Conservation (phyloP, 2,888 invertebrate genomes). For the Xestia sexstrigata region DNA sequence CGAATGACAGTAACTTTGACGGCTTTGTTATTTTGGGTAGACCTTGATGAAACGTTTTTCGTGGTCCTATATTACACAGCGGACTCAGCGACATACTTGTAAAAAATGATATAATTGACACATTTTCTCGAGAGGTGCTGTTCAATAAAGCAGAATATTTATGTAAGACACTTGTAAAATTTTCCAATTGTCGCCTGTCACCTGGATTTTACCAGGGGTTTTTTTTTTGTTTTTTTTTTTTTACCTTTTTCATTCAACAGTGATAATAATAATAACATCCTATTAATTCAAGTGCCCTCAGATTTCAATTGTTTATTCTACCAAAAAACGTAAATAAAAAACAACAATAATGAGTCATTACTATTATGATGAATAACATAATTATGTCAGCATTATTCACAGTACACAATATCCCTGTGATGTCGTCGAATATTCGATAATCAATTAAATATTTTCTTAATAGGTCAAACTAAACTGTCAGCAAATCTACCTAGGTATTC, state of each 20-base stretch:
- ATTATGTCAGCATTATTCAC: background rate
- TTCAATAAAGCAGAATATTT: background rate
- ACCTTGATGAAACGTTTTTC: background rate
- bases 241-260: no score
- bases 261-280: background rate
- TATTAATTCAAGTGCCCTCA: background rate
- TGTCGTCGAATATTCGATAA: background rate
- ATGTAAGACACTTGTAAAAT: background rate
- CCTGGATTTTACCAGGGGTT: no score
- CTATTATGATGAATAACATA: slow-evolving; percentile 1
- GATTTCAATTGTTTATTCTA: background rate
- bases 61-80: background rate
- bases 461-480: slow-evolving; percentile 5
- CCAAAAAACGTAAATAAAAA: background rate
- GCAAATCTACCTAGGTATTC: background rate
- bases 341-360: background rate
- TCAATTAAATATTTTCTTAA: slow-evolving; percentile 2
- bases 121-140: background rate
- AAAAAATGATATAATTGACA: background rate
- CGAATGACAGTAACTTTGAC: background rate
- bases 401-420: background rate
- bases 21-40: background rate
- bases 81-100: background rate
- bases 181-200: background rate
- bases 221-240: no score